Conservation (phyloP, 1,140 invertebrate species). For the Dendroctonus valens region DNA sequence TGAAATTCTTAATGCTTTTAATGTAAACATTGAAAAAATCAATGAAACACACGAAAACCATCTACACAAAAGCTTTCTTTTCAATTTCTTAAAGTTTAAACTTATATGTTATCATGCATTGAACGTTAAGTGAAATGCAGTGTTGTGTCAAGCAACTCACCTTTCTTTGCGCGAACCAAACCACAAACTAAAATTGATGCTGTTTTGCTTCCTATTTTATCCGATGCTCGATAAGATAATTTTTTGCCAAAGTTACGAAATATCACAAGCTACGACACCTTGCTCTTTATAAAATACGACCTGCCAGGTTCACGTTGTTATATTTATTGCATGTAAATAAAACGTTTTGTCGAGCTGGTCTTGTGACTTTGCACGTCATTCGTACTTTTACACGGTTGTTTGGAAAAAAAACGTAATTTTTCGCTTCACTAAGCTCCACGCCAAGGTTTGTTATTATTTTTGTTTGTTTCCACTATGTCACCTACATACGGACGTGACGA, state of each 20-base stretch:
- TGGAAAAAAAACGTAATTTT: constrained; percentile 3
- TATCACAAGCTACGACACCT: background rate
- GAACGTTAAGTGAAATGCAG: no score
- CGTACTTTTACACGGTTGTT: constrained; percentile 5
- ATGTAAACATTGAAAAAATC: no score
- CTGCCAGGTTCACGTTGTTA: constrained; percentile 5
- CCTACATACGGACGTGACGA: no score
- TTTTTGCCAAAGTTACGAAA: background rate
- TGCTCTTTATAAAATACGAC: constrained; percentile 10
- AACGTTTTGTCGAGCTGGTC: background rate
- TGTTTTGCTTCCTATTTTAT: background rate
- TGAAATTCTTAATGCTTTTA: no score
- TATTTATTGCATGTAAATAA: constrained; percentile 20
- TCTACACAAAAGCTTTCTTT: no score
- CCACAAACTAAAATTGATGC: no score
- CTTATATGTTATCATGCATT: no score
- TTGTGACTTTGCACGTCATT: constrained; percentile 3
- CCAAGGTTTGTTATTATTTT: constrained; percentile 6
- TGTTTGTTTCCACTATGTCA: background rate
- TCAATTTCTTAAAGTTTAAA: no score
- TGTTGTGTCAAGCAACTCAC: no score
- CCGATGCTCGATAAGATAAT: background rate
- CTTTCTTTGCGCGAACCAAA: no score
- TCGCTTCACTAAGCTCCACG: background rate
- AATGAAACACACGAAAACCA: no score